Base-by-base conservation (phyloP, 2,888 invertebrate genomes). In the Tetheella fluctuosa region DNA sequence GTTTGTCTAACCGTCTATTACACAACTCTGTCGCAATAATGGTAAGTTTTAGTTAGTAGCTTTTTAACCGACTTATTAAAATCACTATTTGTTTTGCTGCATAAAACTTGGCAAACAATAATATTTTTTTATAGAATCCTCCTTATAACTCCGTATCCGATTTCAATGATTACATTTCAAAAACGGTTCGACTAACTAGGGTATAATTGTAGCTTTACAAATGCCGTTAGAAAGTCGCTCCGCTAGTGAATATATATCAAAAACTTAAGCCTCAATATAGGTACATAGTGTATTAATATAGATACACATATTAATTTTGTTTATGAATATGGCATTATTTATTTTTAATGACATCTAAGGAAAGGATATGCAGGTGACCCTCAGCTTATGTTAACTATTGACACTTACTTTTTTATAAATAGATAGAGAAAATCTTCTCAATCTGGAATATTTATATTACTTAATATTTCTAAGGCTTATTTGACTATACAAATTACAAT, bases 71-170 rank as follows among this genome's bases (percentile, higher is more conserved):
- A n/a, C n/a, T 25, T 25, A 25, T 25, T 6, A 25, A 2, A 25
- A n/a, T n/a, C n/a, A n/a, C n/a, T n/a, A n/a, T n/a, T n/a, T n/a
- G n/a, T n/a, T n/a, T n/a, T n/a, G n/a, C n/a, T 25, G 25, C 6
- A 6, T 25, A 6, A 25, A 25, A 56, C 42, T 53, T 58, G 15
- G 59, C 63, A 60, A 62, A 59, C 59, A 39, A 13, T 2, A 39
- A 12, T 15, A 39, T 15, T 15, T 39, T 39, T 2, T 2, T 39
- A 39, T 12, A 7, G 2, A 34, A 34, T 34, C 12, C n/a, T n/a
- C n/a, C n/a, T n/a, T n/a, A n/a, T n/a, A n/a, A n/a, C n/a, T n/a
- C n/a, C n/a, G n/a, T n/a, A n/a, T n/a, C n/a, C n/a, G n/a, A n/a
- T n/a, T n/a, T n/a, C n/a, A n/a, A n/a, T n/a, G n/a, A n/a, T n/a